These are phyloP conservation scores for Ganaspis brasiliensis DNA, from an alignment of 2,888 invertebrate species.

Conservation along the genomic window DNA sequence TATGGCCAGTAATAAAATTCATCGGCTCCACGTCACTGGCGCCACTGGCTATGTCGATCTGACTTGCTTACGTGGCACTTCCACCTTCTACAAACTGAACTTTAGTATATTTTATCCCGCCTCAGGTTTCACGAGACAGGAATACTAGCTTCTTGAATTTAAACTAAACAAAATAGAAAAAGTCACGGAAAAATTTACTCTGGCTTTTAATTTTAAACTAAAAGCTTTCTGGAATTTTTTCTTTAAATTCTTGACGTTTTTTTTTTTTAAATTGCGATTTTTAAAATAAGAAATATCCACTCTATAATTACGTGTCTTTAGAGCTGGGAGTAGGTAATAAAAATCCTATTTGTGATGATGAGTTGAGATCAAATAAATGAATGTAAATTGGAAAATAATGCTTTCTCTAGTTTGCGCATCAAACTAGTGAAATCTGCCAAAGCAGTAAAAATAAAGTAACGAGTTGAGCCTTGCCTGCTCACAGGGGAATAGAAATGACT, in stretches of 20 bases:
- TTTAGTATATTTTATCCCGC: slow-evolving; percentile 15
- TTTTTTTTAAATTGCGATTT: too few species aligned
- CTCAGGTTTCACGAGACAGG: slow-evolving; percentile 2
- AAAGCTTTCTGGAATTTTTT: too few species aligned
- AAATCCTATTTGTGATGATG: too few species aligned
- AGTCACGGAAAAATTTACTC: not conserved
- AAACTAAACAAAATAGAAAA: not conserved
- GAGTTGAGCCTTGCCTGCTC: not conserved
- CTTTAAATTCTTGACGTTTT: too few species aligned
- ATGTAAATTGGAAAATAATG: not conserved
- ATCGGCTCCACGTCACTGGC: slow-evolving; percentile 25
- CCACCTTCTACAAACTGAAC: slow-evolving; percentile 8
- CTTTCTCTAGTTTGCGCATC: not conserved
- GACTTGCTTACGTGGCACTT: slow-evolving; percentile 36
- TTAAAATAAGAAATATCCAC: too few species aligned
- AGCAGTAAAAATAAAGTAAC: slow-evolving; percentile 2
- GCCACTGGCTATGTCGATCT: slow-evolving; percentile 24
- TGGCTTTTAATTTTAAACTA: not conserved
- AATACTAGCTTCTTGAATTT: not conserved
- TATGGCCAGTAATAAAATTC: slow-evolving; percentile 35
- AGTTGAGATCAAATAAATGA: not conserved
- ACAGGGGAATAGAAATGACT: slow-evolving; percentile 12
- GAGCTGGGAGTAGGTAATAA: too few species aligned
- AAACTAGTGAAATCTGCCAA: not conserved
- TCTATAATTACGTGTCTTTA: too few species aligned